Conservation (phyloP, 2,113 vertebrate genomes). For the Ciconia boyciana region DNA sequence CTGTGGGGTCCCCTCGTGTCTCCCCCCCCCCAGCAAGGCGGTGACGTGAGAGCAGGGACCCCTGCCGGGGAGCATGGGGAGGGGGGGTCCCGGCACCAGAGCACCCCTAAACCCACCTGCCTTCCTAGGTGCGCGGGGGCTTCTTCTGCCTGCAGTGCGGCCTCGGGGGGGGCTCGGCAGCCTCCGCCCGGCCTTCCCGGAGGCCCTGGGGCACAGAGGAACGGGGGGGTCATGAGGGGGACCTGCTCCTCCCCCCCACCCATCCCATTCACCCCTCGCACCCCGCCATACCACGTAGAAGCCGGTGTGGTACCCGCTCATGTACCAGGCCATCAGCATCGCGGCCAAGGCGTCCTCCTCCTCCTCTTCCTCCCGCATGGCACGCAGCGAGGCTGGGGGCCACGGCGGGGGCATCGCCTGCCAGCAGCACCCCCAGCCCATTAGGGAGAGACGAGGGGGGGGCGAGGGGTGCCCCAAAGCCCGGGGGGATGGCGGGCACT, state of each 20-base stretch:
- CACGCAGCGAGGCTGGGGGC: neutral
- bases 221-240: neutral
- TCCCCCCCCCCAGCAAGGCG: too few relatives aligned
- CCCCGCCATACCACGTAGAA: slow-evolving; percentile 32
- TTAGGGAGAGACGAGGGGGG: too few relatives aligned
- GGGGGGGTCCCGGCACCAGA: neutral
- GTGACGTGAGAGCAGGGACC: neutral
- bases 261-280: accelerated
- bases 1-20: neutral
- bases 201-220: neutral
- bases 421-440: neutral
- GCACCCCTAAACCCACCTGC: neutral
- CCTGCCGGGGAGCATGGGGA: neutral
- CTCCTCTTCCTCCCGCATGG: neutral
- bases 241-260: neutral
- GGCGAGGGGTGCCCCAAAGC: neutral
- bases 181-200: neutral
- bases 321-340: slow-evolving; percentile 75
- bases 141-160: neutral
- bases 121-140: neutral
- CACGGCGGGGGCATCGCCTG: neutral
- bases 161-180: neutral
- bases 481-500: neutral
- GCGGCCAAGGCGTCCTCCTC: neutral
- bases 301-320: slow-evolving; percentile 72